Base-by-base conservation (phyloP, 92 coral and sea anemone species). In the Siderastrea radians region DNA sequence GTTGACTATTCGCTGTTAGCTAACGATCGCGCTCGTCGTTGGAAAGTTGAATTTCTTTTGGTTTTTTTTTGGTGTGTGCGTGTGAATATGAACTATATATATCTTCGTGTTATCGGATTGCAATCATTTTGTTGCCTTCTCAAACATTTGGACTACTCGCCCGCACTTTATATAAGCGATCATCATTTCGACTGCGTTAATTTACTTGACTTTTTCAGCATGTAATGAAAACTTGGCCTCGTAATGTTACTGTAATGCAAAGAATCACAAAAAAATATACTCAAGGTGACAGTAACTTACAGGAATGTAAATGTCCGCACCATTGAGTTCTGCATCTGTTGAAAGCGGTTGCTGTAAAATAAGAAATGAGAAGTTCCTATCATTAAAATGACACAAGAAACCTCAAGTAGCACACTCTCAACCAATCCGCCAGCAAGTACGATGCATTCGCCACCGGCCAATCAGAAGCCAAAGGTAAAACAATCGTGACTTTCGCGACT, bases 231-330 rank as follows among this genome's bases (percentile, higher is more conserved):
- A 26, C 38, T 26, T 26, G 38, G 38, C 38, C 38, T 26, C 38
- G 38, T 26, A 26, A 26, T 26, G 38, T 26, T 26, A 26, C 38
- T 26, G 38, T 26, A 26, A 26, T 26, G 38, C 62, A 11, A 10
- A 8, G 61, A 57, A 10, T 14, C 9, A 57, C 61, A 64, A 64
- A 64, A 1, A n/a, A 7, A 26, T 14, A 26, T 2, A 16, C 16
- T 64, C 7, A 4, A 7, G 69, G 26, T 2, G 14, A 62, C 38
- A 48, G 14, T 46, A 52, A 68, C 98, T 79, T 86, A 95, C 98
- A 75, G 98, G 96, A 71, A 92, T 89, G 83, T 91, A 95, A 10
- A 89, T 79, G 15, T 95, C 98, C 13, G 96, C 92, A 3, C 94
- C 85, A 54, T 73, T 83, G 59, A 89, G 90, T 74, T 95, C 98